Conservation (phyloP, 23 tunicate genomes). For the Ciona savignyi region DNA sequence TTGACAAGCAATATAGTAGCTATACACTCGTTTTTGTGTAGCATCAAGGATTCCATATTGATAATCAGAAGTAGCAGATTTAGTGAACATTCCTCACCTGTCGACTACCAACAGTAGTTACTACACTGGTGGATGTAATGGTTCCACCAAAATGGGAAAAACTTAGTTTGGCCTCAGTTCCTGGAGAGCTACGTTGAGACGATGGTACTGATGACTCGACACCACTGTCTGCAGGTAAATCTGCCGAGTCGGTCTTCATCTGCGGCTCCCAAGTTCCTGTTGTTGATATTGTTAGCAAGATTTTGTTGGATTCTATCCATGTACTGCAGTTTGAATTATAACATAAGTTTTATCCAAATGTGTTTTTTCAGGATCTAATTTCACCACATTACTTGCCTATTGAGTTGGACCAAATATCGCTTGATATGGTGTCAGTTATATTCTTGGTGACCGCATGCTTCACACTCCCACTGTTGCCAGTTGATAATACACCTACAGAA, state of each 20-base stretch:
- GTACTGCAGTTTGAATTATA: no score
- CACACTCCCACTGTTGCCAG: slow-evolving; percentile 53
- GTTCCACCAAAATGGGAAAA: slow-evolving; percentile 59
- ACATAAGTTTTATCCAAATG: no score
- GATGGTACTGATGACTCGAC: slow-evolving; percentile 94
- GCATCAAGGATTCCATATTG: no score
- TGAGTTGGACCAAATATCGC: neutral
- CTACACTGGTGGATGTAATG: slow-evolving; percentile 67
- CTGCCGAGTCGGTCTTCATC: slow-evolving; percentile 14
- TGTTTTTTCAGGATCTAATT: no score
- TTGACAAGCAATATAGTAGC: no score
- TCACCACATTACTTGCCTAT: slow-evolving; percentile 19
- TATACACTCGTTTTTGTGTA: no score
- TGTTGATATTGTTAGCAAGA: no score
- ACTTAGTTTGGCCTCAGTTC: slow-evolving; percentile 70
- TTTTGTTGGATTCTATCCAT: no score
- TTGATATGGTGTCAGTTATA: neutral
- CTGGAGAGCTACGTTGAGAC: slow-evolving; percentile 83
- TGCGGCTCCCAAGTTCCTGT: neutral
- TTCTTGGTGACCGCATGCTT: slow-evolving; percentile 29
- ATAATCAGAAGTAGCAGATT: no score
- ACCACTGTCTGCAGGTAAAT: slow-evolving; percentile 76
- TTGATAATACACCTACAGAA: slow-evolving; percentile 3
- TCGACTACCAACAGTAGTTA: slow-evolving; percentile 47
- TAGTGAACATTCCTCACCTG: slow-evolving; percentile 21